phyloP scores from a whole-genome alignment of 1,140 invertebrate species.

The Yoshiicerus persimilis region DNA sequence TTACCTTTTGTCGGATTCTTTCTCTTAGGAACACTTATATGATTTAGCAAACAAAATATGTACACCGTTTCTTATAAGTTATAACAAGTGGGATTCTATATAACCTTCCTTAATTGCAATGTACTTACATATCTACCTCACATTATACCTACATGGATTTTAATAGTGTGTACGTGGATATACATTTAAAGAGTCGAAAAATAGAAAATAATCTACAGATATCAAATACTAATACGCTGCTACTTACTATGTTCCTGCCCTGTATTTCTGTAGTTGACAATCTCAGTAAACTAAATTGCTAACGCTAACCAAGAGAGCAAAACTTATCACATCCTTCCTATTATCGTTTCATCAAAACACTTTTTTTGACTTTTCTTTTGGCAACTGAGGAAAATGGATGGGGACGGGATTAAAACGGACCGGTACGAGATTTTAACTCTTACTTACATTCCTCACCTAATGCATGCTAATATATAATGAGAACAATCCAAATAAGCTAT shows the following conservation, averaged over 20 bases:
- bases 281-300: not conserved
- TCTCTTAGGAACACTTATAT: too few species aligned
- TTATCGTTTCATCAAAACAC: not conserved
- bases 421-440: not conserved
- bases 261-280: not conserved
- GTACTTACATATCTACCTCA: too few species aligned
- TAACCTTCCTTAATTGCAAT: not conserved
- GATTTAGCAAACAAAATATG: too few species aligned
- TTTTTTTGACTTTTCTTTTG: not conserved
- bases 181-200: not conserved
- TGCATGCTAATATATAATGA: too few species aligned
- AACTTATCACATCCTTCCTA: not conserved
- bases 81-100: too few species aligned
- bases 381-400: constrained; percentile 14
- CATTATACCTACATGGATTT: not conserved
- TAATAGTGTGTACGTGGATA: not conserved
- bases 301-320: too few species aligned
- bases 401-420: constrained; percentile 5
- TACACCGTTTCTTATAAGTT: too few species aligned
- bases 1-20: too few species aligned
- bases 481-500: too few species aligned
- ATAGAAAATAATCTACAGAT: not conserved
- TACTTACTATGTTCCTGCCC: not conserved
- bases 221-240: not conserved
- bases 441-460: not conserved